phyloP scores from a whole-genome alignment of 2,888 invertebrate species.

The Coelogynopora nodosa region DNA sequence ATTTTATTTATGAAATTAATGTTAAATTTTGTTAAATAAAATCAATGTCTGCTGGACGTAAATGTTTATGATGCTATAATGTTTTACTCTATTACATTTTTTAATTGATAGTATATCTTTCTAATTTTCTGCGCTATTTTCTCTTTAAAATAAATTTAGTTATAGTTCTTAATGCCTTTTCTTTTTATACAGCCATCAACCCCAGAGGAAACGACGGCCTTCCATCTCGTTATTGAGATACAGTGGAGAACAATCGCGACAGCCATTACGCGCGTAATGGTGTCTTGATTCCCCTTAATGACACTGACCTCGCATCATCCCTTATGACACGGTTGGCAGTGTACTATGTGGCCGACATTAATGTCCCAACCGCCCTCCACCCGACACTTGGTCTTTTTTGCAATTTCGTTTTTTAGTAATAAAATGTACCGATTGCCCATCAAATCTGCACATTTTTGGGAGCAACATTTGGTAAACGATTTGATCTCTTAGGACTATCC shows the following conservation, averaged over 20 bases:
- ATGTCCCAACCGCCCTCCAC: background rate
- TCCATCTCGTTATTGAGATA: background rate
- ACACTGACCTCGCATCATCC: background rate
- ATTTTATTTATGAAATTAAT: too few relatives aligned
- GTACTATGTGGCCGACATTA: background rate
- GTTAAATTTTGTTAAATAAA: too few relatives aligned
- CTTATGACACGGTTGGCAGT: background rate
- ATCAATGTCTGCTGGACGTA: too few relatives aligned
- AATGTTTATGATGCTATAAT: too few relatives aligned
- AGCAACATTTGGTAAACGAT: too few relatives aligned
- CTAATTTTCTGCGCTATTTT: too few relatives aligned
- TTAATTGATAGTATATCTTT: too few relatives aligned
- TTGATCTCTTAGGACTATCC: too few relatives aligned
- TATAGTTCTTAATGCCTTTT: too few relatives aligned
- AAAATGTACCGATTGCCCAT: background rate
- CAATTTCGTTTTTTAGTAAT: background rate
- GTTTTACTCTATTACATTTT: too few relatives aligned
- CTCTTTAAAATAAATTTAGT: too few relatives aligned
- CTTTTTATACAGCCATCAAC: background rate
- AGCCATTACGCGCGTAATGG: background rate
- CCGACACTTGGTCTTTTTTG: background rate
- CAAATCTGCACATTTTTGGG: background rate
- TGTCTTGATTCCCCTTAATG: background rate
- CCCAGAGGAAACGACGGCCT: background rate
- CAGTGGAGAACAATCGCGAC: background rate